Conservation (phyloP, 1,140 invertebrate genomes). For the Conus ventricosus region DNA sequence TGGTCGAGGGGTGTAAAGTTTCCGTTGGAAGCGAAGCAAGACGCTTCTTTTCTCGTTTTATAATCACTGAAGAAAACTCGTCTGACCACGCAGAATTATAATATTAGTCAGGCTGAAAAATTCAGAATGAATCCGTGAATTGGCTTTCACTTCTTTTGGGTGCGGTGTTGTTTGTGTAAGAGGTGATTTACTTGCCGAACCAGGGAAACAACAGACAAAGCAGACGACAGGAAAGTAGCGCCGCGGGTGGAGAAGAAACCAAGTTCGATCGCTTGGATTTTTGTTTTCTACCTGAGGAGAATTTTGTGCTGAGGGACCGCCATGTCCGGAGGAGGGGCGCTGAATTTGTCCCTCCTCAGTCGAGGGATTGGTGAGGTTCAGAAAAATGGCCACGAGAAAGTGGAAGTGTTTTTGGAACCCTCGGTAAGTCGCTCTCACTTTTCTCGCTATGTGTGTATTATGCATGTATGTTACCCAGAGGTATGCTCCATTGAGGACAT, state of each 20-base stretch:
- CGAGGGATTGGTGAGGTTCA: conserved; percentile 71
- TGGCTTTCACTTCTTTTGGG: not conserved
- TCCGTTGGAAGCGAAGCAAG: not conserved
- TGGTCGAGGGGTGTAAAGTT: not conserved
- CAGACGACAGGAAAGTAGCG: not conserved
- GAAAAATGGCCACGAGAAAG: conserved; percentile 71
- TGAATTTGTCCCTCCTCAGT: conserved; percentile 71
- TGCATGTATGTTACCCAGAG: not conserved
- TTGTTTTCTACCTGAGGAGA: not conserved
- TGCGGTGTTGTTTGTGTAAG: not conserved
- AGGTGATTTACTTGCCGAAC: not conserved
- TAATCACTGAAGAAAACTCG: not conserved
- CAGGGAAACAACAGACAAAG: not conserved
- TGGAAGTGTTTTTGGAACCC: conserved; percentile 72
- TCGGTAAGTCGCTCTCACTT: conserved; percentile 58
- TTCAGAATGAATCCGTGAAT: not conserved
- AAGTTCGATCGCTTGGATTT: not conserved
- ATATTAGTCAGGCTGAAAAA: not conserved
- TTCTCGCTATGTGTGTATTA: not conserved
- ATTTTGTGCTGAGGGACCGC: not conserved
- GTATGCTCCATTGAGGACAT: too few relatives aligned
- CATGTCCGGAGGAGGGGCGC: conserved; percentile 53
- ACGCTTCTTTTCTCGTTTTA: not conserved
- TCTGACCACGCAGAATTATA: not conserved
- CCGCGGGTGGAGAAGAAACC: not conserved